phyloP scores from a whole-genome alignment of 2,113 vertebrate genomes.

The Aleadryas rufinucha region DNA sequence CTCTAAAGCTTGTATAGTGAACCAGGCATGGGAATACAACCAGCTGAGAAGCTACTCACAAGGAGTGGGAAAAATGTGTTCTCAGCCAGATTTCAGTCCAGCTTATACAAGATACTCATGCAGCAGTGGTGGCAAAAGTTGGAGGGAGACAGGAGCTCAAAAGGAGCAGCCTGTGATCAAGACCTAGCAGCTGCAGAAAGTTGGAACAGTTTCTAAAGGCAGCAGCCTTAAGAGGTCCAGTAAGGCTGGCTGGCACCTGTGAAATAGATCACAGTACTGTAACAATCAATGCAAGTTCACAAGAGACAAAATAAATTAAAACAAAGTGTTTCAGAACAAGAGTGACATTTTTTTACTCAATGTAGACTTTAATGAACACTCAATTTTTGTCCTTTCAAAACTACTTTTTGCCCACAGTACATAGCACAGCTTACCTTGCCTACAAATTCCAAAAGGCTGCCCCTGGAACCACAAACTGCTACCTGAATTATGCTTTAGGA shows the following conservation, averaged over 20 bases:
- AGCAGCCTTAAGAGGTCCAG: neutral
- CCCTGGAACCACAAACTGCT: neutral
- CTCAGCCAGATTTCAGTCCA: neutral
- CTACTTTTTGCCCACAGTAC: neutral
- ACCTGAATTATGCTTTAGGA: neutral
- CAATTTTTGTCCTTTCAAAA: neutral
- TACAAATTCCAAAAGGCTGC: neutral
- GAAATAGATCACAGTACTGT: neutral
- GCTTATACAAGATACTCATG: neutral
- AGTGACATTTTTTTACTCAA: neutral
- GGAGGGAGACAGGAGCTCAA: neutral
- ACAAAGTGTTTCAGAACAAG: neutral
- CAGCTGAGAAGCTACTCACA: neutral
- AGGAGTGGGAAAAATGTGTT: neutral
- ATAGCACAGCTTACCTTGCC: neutral
- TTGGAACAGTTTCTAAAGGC: neutral
- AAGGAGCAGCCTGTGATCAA: neutral
- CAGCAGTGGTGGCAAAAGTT: neutral
- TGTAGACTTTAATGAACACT: neutral
- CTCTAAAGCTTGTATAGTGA: neutral
- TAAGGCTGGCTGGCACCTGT: neutral
- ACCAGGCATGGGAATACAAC: neutral
- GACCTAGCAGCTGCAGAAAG: neutral
- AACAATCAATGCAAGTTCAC: neutral
- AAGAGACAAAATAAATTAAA: neutral